Conservation (phyloP, 2,113 vertebrate species). For the Eolophus roseicapilla region DNA sequence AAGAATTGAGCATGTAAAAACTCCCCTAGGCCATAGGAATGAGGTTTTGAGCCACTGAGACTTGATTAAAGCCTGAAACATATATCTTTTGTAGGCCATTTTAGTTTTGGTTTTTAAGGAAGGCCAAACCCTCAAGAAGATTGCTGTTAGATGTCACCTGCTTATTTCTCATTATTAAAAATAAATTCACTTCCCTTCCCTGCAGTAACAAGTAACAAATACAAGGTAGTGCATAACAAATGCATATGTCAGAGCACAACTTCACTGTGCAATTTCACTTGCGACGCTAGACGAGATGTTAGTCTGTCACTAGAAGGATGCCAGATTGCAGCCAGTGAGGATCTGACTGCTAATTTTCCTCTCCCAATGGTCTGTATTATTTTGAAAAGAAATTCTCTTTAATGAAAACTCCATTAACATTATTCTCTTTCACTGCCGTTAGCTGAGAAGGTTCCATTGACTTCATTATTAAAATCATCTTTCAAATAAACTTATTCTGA, state of each 20-base stretch:
- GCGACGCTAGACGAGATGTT: not conserved
- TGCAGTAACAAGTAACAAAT: not conserved
- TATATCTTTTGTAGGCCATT: not conserved
- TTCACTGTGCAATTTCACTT: not conserved
- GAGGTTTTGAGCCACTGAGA: not conserved
- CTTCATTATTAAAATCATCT: not conserved
- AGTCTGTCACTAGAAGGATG: not conserved
- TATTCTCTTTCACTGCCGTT: not conserved
- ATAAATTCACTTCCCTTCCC: not conserved
- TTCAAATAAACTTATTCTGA: not conserved
- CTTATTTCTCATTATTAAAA: not conserved
- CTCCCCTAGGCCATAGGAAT: not conserved
- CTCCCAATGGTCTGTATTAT: not conserved
- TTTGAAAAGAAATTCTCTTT: not conserved
- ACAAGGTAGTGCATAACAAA: not conserved
- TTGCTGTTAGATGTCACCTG: not conserved
- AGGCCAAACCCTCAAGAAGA: not conserved
- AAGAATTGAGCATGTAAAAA: not conserved
- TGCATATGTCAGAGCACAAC: not conserved
- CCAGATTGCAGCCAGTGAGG: constrained; percentile 31
- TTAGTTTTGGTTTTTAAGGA: not conserved
- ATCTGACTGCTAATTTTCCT: constrained; percentile 51
- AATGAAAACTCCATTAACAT: not conserved
- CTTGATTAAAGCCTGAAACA: not conserved
- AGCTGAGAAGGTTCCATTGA: not conserved